Evolutionary conservation across 2,797 vertebrate species (phyloP), one percentile per base, ranked within the genome.

Genomic region (Melanotaenia nigrans): DNA sequence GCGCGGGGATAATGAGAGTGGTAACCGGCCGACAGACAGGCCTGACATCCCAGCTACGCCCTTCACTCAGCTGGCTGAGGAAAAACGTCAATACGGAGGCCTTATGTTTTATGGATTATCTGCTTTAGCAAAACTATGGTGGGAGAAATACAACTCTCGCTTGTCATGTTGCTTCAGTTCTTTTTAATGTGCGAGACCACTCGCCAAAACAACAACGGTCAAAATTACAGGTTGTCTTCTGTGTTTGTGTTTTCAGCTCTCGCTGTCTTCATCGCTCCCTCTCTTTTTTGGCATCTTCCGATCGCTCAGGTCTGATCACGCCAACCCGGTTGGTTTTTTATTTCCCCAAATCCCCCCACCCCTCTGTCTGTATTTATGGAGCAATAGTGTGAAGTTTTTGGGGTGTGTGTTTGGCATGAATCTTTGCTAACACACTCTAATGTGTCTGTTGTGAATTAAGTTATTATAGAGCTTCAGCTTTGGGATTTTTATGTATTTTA

Each of bases 61-160:
- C 86, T 92, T 90, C 90, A 90, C 79, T 92, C 89, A 91, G 81
- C 77, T 10, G 73, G 84, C 84, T 87, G 89, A 90, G 82, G 73
- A 84, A 74, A 90, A 87, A 89, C 77, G 88, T 92, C 90, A 90
- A 91, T 93, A 91, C 75, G 2, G 85, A 88, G 79, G 85, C 86
- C 89, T 92, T 93, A 93, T 92, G 90, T 92, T 92, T 93, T 91
- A 92, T 92, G 92, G 89, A 93, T 92, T 92, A 90, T 92, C 82
- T 90, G 86, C 88, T 92, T 90, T 85, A 83, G 87, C 85, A 87
- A 91, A 92, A 90, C 85, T 89, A 89, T 77, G 71, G 87, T 74
- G 87, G 79, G 90, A 90, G 88, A 92, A 91, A 88, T 71, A 89
- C 91, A 91, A 90, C 85, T 88, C 84, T 83, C 70, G 67, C 90